Conservation (phyloP, 2,888 invertebrate genomes). For the Macrophya annulata region DNA sequence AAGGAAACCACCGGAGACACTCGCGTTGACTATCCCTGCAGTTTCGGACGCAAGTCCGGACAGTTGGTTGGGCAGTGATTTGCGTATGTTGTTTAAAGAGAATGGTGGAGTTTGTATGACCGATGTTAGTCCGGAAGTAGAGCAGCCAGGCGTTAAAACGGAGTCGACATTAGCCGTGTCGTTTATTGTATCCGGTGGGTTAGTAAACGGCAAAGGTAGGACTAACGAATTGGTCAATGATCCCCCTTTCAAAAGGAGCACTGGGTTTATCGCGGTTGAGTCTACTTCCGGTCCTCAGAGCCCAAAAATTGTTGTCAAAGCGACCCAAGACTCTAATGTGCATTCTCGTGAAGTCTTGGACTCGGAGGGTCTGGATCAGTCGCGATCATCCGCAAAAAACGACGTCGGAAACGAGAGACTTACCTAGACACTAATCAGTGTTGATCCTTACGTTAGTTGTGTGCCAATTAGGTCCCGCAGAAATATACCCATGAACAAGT, state of each 20-base stretch:
- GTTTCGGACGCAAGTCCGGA: slow-evolving; percentile 65
- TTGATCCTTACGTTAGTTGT: slow-evolving; percentile 65
- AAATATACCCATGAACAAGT: slow-evolving; percentile 58
- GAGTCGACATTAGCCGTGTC: slow-evolving; percentile 55
- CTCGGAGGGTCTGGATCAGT: slow-evolving; percentile 9
- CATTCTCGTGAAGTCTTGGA: not conserved
- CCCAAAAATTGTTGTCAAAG: slow-evolving; percentile 60
- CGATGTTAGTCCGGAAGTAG: slow-evolving; percentile 42
- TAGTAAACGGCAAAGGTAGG: slow-evolving; percentile 24
- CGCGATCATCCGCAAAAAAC: slow-evolving; percentile 28
- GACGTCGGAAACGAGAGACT: slow-evolving; percentile 58
- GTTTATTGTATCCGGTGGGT: slow-evolving; percentile 24
- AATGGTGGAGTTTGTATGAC: slow-evolving; percentile 55
- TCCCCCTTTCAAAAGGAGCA: not conserved
- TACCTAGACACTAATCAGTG: slow-evolving; percentile 61
- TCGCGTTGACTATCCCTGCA: slow-evolving; percentile 64
- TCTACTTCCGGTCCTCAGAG: slow-evolving; percentile 61
- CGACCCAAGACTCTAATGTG: not conserved
- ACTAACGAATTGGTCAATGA: not conserved
- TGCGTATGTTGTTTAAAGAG: slow-evolving; percentile 67
- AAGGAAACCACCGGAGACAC: slow-evolving; percentile 67
- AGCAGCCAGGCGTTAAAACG: not conserved
- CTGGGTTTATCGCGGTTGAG: slow-evolving; percentile 15
- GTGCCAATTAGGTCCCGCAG: slow-evolving; percentile 72
- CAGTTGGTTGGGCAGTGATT: slow-evolving; percentile 66